These are phyloP conservation scores for Ochropleura leucogaster DNA, from an alignment of 2,888 invertebrate species.

Conservation along the genomic window DNA sequence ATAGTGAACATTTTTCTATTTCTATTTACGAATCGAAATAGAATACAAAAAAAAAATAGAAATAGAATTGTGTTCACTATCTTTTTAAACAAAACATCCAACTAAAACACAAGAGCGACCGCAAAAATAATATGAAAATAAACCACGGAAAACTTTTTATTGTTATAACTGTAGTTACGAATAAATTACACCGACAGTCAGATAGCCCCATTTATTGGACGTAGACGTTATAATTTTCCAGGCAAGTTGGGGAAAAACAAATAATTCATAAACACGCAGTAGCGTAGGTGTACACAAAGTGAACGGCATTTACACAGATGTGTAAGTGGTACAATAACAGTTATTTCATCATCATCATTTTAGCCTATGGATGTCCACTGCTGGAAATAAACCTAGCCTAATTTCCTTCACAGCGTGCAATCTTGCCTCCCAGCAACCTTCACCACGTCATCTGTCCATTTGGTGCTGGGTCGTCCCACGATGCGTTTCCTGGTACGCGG, in stretches of 20 bases:
- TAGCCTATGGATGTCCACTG: no score
- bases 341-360: not conserved
- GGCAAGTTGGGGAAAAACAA: constrained; percentile 67
- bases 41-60: no score
- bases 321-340: not conserved
- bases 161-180: constrained; percentile 56
- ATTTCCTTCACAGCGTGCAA: no score
- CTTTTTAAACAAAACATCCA: constrained; percentile 24
- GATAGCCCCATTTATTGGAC: constrained; percentile 62
- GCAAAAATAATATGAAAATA: constrained; percentile 53
- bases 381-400: no score
- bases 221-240: constrained; percentile 67
- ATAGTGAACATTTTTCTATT: no score
- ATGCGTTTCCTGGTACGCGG: no score
- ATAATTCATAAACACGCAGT: constrained; percentile 70
- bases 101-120: constrained; percentile 19
- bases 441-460: no score
- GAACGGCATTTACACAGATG: constrained; percentile 46
- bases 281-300: constrained; percentile 59
- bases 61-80: not conserved
- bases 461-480: no score
- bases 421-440: no score
- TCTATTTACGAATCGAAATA: no score
- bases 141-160: constrained; percentile 58
- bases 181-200: constrained; percentile 52